Base-by-base conservation (phyloP, 2,888 invertebrate genomes). In the Zaprionus obscuricornis region DNA sequence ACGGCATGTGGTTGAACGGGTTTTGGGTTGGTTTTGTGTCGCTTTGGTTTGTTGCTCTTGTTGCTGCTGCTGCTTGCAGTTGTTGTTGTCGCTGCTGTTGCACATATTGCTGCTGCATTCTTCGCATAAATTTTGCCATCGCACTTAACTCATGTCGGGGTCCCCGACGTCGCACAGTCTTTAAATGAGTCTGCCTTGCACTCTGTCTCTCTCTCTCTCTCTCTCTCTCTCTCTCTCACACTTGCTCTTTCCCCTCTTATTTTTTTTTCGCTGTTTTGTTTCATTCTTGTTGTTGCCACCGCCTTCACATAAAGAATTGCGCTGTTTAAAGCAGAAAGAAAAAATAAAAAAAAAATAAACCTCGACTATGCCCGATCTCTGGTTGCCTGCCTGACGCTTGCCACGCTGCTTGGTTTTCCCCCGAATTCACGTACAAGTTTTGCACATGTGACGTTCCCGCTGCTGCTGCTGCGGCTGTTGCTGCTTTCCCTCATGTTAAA, bases 71-170 rank as follows among this genome's bases (percentile, higher is more conserved):
- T 17, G 29, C 3, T 40, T 42, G 52, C 3, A 60, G 57, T 27
- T 51, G 60, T 17, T 52, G 65, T 50, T 47, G 51, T 33, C 36
- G 46, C 46, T 59, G 70, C 59, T 68, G 79, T 64, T 73, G 67
- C 69, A 70, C 83, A 79, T 79, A 82, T 85, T 85, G 81, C 74
- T 49, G 63, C 57, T 70, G 82, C 87, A 86, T 85, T 85, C 77
- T 73, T 74, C 77, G 85, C 85, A 86, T 86, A 86, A 76, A 86
- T 86, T 86, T 86, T 63, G 39, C 71, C 72, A 75, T 65, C 74
- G 83, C 83, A 77, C 79, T 86, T 82, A 79, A 75, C 77, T 82
- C 85, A 72, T 77, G 74, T 79, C 74, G 75, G 50, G 54, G 54
- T 56, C 57, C n/a, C 34, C 34, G 45, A 20, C 54, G 13, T 29